Conservation (phyloP, 2,888 invertebrate genomes). For the Malachius bipustulatus region DNA sequence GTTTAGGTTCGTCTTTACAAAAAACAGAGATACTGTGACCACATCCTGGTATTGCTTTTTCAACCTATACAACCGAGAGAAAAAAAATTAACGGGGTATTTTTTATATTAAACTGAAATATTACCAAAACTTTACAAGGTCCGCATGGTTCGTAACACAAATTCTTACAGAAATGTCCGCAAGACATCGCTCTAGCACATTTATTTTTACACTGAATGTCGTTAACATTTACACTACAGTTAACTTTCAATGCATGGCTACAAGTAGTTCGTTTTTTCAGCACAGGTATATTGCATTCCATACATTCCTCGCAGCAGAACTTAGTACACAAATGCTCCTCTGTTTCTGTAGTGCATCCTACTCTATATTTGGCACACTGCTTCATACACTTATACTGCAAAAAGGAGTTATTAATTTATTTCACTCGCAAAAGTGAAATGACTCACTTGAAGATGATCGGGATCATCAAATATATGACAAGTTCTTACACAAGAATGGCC, state of each 20-base stretch:
- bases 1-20: too few species aligned
- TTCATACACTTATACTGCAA: constrained; percentile 42
- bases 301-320: constrained; percentile 43
- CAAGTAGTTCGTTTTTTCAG: constrained; percentile 39
- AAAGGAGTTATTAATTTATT: too few species aligned
- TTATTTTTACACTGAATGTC: constrained; percentile 35
- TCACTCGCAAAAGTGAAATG: too few species aligned
- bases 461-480: constrained; percentile 49
- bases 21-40: too few species aligned
- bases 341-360: constrained; percentile 41
- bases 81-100: too few species aligned
- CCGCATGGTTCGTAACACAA: constrained; percentile 41
- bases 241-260: constrained; percentile 35
- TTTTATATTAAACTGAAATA: too few species aligned
- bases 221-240: constrained; percentile 38
- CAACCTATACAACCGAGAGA: too few species aligned
- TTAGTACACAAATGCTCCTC: constrained; percentile 22
- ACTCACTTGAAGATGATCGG: constrained; percentile 44
- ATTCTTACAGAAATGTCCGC: constrained; percentile 42
- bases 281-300: constrained; percentile 37
- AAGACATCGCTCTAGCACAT: constrained; percentile 38
- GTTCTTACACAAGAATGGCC: constrained; percentile 48
- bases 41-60: too few species aligned
- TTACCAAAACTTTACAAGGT: constrained; percentile 38
- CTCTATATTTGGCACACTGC: constrained; percentile 36